phyloP scores from a whole-genome alignment of 1,140 invertebrate species.

The Centruroides sculpturatus region DNA sequence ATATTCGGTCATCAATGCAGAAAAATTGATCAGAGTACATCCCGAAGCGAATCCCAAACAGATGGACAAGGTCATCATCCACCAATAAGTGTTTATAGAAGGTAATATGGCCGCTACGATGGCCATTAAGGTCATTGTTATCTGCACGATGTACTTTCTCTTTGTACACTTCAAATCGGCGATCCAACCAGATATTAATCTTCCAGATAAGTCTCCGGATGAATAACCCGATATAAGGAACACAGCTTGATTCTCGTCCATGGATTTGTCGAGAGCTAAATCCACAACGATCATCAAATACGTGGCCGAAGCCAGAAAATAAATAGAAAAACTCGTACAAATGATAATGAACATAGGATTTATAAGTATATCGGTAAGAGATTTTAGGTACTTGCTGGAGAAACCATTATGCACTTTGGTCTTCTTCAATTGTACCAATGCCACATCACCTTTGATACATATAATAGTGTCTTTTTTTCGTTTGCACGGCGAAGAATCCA shows the following conservation, averaged over 20 bases:
- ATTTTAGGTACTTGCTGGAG: too few species aligned
- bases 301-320: constrained; percentile 8
- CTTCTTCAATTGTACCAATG: neutral
- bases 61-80: constrained; percentile 2
- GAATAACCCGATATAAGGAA: constrained; percentile 15
- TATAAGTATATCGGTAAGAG: too few species aligned
- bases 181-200: constrained; percentile 12
- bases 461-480: too few species aligned
- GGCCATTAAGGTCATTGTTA: constrained; percentile 8
- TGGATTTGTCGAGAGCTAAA: constrained; percentile 16
- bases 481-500: too few species aligned
- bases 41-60: constrained; percentile 8
- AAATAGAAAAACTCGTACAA: neutral
- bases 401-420: neutral
- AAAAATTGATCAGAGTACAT: constrained; percentile 7
- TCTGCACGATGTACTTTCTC: constrained; percentile 4
- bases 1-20: constrained; percentile 11
- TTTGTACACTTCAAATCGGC: constrained; percentile 10
- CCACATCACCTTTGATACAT: neutral
- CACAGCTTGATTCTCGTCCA: constrained; percentile 7
- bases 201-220: constrained; percentile 14
- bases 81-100: neutral
- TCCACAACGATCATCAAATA: constrained; percentile 18
- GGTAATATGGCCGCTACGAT: constrained; percentile 8
- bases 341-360: constrained; percentile 8